Conservation (phyloP, 1,140 invertebrate genomes). For the Drosophila mojavensis region DNA sequence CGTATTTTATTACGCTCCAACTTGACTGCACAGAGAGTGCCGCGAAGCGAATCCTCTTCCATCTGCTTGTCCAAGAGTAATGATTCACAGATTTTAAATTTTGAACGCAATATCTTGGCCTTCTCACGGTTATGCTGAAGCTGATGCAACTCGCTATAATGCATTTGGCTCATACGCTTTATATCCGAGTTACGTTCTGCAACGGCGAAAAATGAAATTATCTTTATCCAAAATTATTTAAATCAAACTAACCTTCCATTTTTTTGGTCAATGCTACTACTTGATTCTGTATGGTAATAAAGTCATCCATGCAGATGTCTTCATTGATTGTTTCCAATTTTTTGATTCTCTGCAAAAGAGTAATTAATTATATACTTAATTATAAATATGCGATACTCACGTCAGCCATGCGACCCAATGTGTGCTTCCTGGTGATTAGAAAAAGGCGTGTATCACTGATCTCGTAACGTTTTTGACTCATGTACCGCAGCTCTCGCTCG, state of each 20-base stretch:
- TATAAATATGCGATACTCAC: constrained; percentile 24
- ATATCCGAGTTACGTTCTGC: neutral
- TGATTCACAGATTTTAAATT: neutral
- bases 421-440: constrained; percentile 55
- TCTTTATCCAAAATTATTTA: too few relatives aligned
- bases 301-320: constrained; percentile 54
- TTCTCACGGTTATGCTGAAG: neutral
- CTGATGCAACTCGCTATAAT: neutral
- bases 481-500: constrained; percentile 23
- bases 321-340: constrained; percentile 57
- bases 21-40: constrained; percentile 22
- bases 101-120: neutral
- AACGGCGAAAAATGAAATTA: neutral
- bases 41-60: constrained; percentile 12
- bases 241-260: constrained; percentile 58
- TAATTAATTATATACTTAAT: neutral
- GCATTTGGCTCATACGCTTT: neutral
- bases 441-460: constrained; percentile 55
- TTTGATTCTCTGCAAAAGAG: constrained; percentile 34
- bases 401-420: constrained; percentile 31
- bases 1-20: constrained; percentile 30
- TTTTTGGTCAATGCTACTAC: constrained; percentile 57
- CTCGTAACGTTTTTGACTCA: constrained; percentile 53
- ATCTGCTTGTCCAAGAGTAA: accelerated
- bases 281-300: constrained; percentile 59